phyloP scores from a whole-genome alignment of 2,797 vertebrate genomes.

The Acestrorhynchus altus region DNA sequence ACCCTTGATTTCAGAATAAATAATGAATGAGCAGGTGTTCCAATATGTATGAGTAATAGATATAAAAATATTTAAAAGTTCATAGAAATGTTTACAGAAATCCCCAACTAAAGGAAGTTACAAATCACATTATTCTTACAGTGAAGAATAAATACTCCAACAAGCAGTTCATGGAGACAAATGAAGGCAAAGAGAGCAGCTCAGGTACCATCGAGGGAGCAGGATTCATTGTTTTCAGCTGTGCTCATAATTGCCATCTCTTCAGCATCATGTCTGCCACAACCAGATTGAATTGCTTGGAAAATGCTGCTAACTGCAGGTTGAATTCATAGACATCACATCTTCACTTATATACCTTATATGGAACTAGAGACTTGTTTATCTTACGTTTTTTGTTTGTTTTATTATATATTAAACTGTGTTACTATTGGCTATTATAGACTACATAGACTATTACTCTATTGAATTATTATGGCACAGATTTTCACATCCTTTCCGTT shows the following conservation, averaged over 20 bases:
- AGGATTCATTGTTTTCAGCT: constrained; percentile 43
- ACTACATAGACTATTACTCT: neutral
- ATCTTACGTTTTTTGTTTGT: constrained; percentile 7
- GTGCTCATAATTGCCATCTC: constrained; percentile 30
- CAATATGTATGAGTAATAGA: too few species aligned
- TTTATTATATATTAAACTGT: neutral
- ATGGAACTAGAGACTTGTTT: constrained; percentile 4
- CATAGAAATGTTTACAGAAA: constrained; percentile 2
- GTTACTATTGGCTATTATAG: too few species aligned
- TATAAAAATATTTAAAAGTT: too few species aligned
- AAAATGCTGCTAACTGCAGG: constrained; percentile 41
- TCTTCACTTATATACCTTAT: constrained; percentile 6
- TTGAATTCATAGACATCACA: constrained; percentile 29
- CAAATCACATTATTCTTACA: neutral
- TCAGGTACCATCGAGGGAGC: constrained; percentile 5
- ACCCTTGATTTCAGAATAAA: too few species aligned
- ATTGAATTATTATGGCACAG: neutral
- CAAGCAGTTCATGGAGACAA: constrained; percentile 12
- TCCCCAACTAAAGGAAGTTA: constrained; percentile 5
- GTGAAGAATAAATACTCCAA: neutral
- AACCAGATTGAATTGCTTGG: constrained; percentile 40
- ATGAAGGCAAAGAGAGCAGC: constrained; percentile 22
- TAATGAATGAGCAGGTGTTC: too few species aligned
- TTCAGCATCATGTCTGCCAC: constrained; percentile 31
- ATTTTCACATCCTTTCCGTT: neutral